phyloP scores from a whole-genome alignment of 1,140 invertebrate genomes.

The Globodera rostochiensis region DNA sequence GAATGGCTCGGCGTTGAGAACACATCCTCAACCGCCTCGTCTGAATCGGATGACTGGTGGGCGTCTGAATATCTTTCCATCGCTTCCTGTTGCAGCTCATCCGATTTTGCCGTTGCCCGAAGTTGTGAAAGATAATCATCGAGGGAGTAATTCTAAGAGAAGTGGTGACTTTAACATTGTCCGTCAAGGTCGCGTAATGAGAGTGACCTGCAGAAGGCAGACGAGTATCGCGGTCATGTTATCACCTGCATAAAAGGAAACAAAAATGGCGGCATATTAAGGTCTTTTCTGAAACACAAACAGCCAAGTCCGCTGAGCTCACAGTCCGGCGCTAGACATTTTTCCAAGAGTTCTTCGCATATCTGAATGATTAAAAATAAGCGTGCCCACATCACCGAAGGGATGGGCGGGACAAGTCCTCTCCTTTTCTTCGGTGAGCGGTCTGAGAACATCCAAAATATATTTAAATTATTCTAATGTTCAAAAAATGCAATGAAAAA shows the following conservation, averaged over 20 bases:
- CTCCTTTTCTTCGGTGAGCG: too few species aligned
- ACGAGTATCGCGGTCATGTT: slow-evolving; percentile 95
- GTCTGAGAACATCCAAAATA: too few species aligned
- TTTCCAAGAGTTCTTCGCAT: slow-evolving; percentile 90
- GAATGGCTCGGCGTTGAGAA: slow-evolving; percentile 35
- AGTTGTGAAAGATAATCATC: slow-evolving; percentile 26
- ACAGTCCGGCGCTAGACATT: slow-evolving; percentile 90
- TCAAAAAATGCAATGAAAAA: too few species aligned
- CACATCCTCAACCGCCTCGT: slow-evolving; percentile 18
- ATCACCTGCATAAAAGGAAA: slow-evolving; percentile 69
- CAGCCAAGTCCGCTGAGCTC: slow-evolving; percentile 93
- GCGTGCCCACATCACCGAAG: too few species aligned
- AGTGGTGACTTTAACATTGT: background rate
- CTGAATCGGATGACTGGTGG: background rate
- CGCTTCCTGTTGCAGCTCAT: background rate
- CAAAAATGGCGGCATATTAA: background rate
- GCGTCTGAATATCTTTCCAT: slow-evolving; percentile 7
- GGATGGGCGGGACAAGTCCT: too few species aligned
- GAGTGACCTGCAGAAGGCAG: slow-evolving; percentile 73
- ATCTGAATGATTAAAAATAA: slow-evolving; percentile 70
- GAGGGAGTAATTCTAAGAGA: background rate
- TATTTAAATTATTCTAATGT: too few species aligned
- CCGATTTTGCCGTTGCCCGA: background rate
- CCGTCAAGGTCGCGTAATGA: background rate
- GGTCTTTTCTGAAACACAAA: background rate